Evolutionary conservation across 1,140 invertebrate genomes (phyloP), one percentile per base, ranked within the genome.

Genomic region (Bombus superbus): DNA sequence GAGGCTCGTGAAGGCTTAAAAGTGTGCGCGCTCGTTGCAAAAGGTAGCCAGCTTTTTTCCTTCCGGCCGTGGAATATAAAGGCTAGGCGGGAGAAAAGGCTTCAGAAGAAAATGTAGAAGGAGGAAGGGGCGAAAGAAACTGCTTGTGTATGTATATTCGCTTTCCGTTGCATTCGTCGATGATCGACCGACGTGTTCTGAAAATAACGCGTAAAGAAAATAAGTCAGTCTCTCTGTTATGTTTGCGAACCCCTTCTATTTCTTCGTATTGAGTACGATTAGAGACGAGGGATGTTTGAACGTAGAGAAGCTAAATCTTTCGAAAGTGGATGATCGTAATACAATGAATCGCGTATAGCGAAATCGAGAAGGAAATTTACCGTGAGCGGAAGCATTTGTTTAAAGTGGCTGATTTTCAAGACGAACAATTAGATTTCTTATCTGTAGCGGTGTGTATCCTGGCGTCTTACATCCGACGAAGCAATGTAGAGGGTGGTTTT

Each of bases 1-100:
- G 76, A 53, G 68, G 53, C 75, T 79, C 66, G 59, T 15, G 47
- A 22, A 84, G 53, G 74, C 76, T 84, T 84, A 80, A 84, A 79
- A 84, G 76, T 84, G 66, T 53, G 53, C 42, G n/a, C 40, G 66
- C 28, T 28, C 22, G 53, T 22, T 44, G 83, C 53, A 38, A 85
- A 62, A 80, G 47, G 47, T 80, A 59, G 53, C 40, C 11, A n/a
- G 13, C 59, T 71, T 69, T 44, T 18, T 8, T 6, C 5, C n/a
- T 47, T 25, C 0, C 8, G n/a, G 11, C 28, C 28, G 28, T n/a
- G 28, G 25, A 22, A 22, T 35, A 78, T 57, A 84, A 71, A 78
- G 8, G 8, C 64, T 5, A 3, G 47, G 22, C 0, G 15, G n/a
- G 25, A 79, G 38, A 69, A 84, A 84, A 62, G 53, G 32, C 47